Evolutionary conservation across 2,113 vertebrate genomes (phyloP).

Genomic region (Calidris pygmaea): DNA sequence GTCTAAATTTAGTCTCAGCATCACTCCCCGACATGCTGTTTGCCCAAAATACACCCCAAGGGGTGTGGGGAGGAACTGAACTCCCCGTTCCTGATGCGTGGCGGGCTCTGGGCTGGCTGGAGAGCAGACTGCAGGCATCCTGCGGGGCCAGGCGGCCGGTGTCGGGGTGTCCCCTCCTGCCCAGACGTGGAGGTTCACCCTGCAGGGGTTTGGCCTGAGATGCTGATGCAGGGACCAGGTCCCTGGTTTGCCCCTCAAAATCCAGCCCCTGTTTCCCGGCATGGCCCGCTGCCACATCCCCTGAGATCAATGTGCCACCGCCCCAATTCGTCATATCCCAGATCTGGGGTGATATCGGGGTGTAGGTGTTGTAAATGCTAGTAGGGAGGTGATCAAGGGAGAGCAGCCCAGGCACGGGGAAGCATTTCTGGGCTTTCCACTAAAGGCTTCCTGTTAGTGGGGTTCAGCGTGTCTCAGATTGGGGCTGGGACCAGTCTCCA

Average conservation of each 20-base stretch:
- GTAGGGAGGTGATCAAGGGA: not conserved
- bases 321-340: fast-evolving
- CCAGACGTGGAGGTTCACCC: not conserved
- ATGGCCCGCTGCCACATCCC: fast-evolving
- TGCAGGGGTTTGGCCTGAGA: not conserved
- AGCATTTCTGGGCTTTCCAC: not conserved
- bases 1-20: slow-evolving; percentile 48
- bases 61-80: not conserved
- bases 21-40: not conserved
- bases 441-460: not conserved
- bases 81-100: not conserved
- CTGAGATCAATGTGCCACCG: not conserved
- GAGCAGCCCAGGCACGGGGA: fast-evolving
- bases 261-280: fast-evolving
- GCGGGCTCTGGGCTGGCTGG: not conserved
- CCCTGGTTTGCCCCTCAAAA: fast-evolving
- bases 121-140: not conserved
- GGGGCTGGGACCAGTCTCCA: not conserved
- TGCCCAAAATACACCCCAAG: not conserved
- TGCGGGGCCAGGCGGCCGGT: not conserved
- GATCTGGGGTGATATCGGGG: not conserved
- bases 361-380: not conserved
- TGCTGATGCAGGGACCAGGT: not conserved
- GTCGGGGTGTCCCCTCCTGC: not conserved
- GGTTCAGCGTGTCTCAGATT: not conserved